phyloP scores from a whole-genome alignment of 1,140 invertebrate species.

The Notospermus geniculatus region DNA sequence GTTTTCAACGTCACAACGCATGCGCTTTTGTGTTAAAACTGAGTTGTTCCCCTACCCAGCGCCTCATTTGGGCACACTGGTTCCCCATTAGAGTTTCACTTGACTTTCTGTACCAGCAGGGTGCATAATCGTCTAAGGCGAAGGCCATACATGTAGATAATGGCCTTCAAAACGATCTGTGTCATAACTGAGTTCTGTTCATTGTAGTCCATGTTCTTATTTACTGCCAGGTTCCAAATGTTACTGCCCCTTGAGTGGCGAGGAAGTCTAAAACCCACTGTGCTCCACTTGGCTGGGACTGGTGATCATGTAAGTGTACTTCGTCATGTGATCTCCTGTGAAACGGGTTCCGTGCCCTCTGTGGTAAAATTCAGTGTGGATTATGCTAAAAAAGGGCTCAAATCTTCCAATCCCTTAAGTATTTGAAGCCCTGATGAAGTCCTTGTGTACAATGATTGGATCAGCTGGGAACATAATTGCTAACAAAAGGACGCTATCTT shows the following conservation, averaged over 20 bases:
- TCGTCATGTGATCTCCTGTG: neutral
- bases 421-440: neutral
- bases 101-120: no score
- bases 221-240: slow-evolving; percentile 58
- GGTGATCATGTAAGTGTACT: slow-evolving; percentile 91
- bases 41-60: no score
- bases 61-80: no score
- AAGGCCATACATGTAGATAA: no score
- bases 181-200: neutral
- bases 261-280: slow-evolving; percentile 73
- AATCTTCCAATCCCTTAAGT: neutral
- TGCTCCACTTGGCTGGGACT: slow-evolving; percentile 93
- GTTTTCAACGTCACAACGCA: no score
- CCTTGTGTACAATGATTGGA: no score
- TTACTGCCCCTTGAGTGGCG: slow-evolving; percentile 80
- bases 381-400: neutral
- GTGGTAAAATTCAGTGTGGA: neutral
- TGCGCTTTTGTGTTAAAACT: no score
- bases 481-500: no score
- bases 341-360: neutral
- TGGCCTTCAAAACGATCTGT: no score
- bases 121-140: no score
- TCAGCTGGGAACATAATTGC: no score
- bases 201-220: slow-evolving; percentile 6
- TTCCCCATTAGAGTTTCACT: no score